phyloP scores from a whole-genome alignment of 2,797 vertebrate genomes.

The Sebastes taczanowskii region DNA sequence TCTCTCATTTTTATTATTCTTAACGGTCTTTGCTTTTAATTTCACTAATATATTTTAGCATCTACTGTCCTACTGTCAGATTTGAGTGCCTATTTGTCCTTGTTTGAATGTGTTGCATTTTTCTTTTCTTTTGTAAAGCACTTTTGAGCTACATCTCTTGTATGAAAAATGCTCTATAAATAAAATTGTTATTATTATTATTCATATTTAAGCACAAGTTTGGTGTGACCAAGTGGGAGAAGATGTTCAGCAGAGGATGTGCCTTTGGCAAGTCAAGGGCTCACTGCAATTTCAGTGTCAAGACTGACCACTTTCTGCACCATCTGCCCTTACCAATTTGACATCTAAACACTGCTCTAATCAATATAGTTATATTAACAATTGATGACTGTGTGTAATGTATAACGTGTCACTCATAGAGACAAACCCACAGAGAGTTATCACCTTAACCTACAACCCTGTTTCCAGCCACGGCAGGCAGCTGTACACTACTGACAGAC shows the following conservation, averaged over 20 bases:
- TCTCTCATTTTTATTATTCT: no score
- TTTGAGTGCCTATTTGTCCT: no score
- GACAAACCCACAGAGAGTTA: neutral
- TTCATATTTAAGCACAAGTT: neutral
- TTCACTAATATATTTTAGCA: no score
- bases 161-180: no score
- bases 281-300: neutral
- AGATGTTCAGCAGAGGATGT: neutral
- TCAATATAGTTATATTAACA: neutral
- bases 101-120: no score
- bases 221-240: neutral
- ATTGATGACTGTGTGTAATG: neutral
- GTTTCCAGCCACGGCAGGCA: neutral
- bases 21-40: rapidly evolving
- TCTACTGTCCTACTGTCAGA: rapidly evolving
- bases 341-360: neutral
- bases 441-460: neutral
- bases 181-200: no score
- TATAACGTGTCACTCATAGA: neutral
- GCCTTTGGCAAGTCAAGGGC: neutral
- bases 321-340: neutral
- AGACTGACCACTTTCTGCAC: neutral
- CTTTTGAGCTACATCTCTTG: no score
- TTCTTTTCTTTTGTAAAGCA: no score
- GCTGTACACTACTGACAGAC: rapidly evolving